These are phyloP conservation scores for Urocolius indicus DNA, from an alignment of 2,113 vertebrate species.

Conservation along the genomic window DNA sequence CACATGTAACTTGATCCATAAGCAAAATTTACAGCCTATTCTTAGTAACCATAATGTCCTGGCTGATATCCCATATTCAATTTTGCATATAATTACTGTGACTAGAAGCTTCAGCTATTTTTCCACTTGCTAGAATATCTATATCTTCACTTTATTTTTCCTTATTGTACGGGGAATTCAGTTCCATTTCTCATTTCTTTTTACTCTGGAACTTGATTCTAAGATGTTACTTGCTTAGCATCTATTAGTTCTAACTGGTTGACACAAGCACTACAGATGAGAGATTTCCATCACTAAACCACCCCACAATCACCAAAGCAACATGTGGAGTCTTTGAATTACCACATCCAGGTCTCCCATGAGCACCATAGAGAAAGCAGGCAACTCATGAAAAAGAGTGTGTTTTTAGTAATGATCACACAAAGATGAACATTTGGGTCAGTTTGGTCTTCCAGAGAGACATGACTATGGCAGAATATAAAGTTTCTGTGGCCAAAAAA, in stretches of 20 bases:
- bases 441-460: background rate
- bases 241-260: background rate
- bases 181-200: background rate
- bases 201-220: background rate
- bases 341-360: background rate
- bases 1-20: background rate
- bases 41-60: background rate
- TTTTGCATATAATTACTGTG: background rate
- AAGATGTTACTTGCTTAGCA: background rate
- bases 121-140: background rate
- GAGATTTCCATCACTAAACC: background rate
- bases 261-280: background rate
- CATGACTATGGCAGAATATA: background rate
- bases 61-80: background rate
- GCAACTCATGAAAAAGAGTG: background rate
- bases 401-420: background rate
- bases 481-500: background rate
- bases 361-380: background rate
- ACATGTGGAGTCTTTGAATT: background rate
- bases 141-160: background rate
- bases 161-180: background rate
- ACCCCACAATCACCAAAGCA: background rate
- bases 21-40: background rate
- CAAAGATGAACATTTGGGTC: conserved; percentile 17
- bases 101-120: background rate